Evolutionary conservation across 2,888 invertebrate species (phyloP).

Genomic region (Dolichomitus sp.): DNA sequence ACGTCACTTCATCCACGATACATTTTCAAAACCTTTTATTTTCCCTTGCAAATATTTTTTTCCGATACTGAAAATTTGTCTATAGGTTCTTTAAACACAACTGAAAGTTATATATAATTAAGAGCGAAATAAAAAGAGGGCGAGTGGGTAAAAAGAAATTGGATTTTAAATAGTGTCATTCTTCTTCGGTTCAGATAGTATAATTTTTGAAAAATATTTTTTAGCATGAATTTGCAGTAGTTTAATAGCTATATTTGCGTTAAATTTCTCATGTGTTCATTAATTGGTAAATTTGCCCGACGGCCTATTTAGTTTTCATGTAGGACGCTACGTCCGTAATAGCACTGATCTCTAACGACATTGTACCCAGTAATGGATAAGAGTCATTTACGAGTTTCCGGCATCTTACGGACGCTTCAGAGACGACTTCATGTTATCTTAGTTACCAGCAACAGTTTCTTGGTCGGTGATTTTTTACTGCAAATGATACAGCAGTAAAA

Average conservation of each 20-base stretch:
- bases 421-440: conserved; percentile 1
- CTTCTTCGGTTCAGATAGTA: too few relatives aligned
- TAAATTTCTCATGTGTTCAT: not conserved
- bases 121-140: too few relatives aligned
- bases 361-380: conserved; percentile 9
- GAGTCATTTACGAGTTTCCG: conserved; percentile 21
- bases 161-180: too few relatives aligned
- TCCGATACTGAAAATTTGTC: too few relatives aligned
- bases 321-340: not conserved
- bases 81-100: too few relatives aligned
- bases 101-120: too few relatives aligned
- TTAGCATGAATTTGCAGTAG: not conserved
- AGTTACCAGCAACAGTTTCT: not conserved
- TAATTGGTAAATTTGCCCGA: not conserved
- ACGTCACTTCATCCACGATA: not conserved
- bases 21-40: too few relatives aligned
- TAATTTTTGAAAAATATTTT: not conserved
- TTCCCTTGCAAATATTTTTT: too few relatives aligned
- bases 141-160: too few relatives aligned
- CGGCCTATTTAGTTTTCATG: not conserved
- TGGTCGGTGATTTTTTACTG: conserved; percentile 6
- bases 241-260: not conserved
- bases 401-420: not conserved
- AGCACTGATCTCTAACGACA: not conserved
- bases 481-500: not conserved